Evolutionary conservation across 2,888 invertebrate species (phyloP).

Genomic region (Sclerodermus sp.): DNA sequence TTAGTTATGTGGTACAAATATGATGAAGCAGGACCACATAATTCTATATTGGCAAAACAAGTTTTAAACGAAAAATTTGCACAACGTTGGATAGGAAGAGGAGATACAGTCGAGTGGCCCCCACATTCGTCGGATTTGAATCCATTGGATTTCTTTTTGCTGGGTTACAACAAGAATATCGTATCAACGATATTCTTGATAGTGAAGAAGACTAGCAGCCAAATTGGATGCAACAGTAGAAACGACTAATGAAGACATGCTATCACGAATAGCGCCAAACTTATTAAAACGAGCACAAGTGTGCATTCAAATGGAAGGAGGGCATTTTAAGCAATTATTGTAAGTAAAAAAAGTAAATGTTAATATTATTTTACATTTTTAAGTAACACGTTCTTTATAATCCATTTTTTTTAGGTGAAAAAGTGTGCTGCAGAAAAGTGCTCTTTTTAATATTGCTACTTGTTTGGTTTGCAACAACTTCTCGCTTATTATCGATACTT

Average conservation of each 20-base stretch:
- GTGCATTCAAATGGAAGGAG: background rate
- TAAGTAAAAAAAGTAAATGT: too few species aligned
- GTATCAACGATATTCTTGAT: background rate
- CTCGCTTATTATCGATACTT: too few species aligned
- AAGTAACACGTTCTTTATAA: too few species aligned
- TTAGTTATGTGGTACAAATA: background rate
- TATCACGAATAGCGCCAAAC: background rate
- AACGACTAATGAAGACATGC: background rate
- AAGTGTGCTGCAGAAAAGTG: too few species aligned
- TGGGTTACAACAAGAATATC: background rate
- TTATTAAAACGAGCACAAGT: background rate
- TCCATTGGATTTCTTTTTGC: constrained; percentile 4
- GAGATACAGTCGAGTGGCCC: background rate
- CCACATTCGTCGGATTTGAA: constrained; percentile 1
- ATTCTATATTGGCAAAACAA: background rate
- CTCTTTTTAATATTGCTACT: too few species aligned
- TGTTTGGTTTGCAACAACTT: too few species aligned
- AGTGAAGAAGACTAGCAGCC: background rate
- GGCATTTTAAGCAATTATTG: background rate
- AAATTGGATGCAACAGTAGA: background rate
- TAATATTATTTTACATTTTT: too few species aligned
- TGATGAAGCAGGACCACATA: background rate
- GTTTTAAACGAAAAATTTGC: background rate
- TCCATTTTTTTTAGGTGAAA: too few species aligned
- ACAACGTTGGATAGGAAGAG: background rate